Evolutionary conservation across 2,113 vertebrate genomes (phyloP).

Genomic region (Odontophorus gujanensis): DNA sequence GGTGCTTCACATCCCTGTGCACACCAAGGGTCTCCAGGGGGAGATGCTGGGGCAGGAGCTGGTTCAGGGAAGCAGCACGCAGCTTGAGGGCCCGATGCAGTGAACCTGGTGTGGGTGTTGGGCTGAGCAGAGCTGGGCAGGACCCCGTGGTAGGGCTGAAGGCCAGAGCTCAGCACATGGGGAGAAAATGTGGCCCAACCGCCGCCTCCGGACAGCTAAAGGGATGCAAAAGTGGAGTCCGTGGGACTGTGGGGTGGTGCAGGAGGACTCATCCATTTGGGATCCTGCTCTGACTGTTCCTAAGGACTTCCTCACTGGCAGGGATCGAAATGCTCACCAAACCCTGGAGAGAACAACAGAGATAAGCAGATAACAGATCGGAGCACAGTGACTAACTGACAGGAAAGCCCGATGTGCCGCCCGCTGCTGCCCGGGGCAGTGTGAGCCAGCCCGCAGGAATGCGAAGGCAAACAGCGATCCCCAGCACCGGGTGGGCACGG

Average conservation of each 20-base stretch:
- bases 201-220: background rate
- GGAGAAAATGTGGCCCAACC: background rate
- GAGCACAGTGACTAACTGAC: background rate
- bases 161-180: background rate
- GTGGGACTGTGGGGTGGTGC: background rate
- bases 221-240: background rate
- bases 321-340: background rate
- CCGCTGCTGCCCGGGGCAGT: background rate
- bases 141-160: background rate
- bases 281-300: background rate
- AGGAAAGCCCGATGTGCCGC: background rate
- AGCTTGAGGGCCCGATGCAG: accelerated
- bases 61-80: background rate
- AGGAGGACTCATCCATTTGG: background rate
- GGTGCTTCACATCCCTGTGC: accelerated
- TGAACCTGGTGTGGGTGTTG: accelerated
- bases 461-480: background rate
- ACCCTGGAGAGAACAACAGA: background rate
- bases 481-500: background rate
- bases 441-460: background rate
- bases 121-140: background rate
- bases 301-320: background rate
- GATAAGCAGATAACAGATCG: background rate
- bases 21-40: accelerated
- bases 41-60: background rate